Evolutionary conservation across 2,888 invertebrate genomes (phyloP).

Genomic region (Patella caerulea): DNA sequence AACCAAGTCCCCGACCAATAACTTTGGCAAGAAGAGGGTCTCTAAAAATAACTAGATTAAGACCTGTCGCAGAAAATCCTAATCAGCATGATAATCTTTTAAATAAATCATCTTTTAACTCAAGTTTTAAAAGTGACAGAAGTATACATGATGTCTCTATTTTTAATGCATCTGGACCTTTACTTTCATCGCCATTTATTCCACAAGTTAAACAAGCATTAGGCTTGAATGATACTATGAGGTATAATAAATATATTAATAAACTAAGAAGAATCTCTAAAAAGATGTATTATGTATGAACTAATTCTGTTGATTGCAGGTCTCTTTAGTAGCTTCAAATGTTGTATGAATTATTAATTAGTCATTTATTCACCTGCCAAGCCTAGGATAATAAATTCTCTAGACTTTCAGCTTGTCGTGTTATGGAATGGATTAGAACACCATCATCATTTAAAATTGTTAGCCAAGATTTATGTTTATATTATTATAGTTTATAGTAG

Average conservation of each 20-base stretch:
- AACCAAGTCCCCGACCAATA: conserved; percentile 13
- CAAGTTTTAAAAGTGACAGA: conserved; percentile 1
- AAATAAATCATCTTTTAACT: conserved; percentile 5
- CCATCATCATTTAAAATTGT: too few species aligned
- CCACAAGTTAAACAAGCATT: conserved; percentile 58
- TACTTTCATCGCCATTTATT: conserved; percentile 53
- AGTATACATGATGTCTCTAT: conserved; percentile 14
- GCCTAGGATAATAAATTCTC: too few species aligned
- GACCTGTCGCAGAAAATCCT: not conserved
- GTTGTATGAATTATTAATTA: too few species aligned
- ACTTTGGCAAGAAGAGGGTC: conserved; percentile 18
- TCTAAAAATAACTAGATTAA: conserved; percentile 2
- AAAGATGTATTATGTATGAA: not conserved
- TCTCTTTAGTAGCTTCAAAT: too few species aligned
- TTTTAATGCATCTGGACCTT: conserved; percentile 43
- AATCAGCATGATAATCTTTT: not conserved
- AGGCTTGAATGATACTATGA: conserved; percentile 20
- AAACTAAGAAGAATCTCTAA: too few species aligned
- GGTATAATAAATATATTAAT: not conserved
- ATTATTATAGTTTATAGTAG: too few species aligned
- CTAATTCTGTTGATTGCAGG: too few species aligned
- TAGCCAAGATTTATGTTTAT: too few species aligned
- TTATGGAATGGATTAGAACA: too few species aligned
- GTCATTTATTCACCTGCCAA: too few species aligned
- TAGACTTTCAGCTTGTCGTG: too few species aligned